Evolutionary conservation across 1,140 invertebrate species (phyloP), one percentile per base, ranked within the genome.

Genomic region (Bilobella aurantiaca): DNA sequence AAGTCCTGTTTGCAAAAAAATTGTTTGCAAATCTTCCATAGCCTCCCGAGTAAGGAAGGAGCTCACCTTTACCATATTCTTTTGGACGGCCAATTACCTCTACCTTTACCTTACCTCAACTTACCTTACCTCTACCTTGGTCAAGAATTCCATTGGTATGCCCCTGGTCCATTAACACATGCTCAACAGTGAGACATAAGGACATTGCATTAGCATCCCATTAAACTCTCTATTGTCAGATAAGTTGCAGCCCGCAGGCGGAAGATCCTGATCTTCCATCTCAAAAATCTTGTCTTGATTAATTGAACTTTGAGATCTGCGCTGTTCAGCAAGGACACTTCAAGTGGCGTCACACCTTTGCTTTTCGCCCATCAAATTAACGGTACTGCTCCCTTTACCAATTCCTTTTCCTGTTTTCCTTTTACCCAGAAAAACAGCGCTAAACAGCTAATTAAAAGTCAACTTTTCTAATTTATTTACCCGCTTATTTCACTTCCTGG

Each of bases 221-320:
- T 42, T 42, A 18, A 12, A 8, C 34, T 12, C 34, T 42, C 34
- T 42, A 12, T 8, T 42, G 18, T 42, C 34, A 18, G 34, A n/a
- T n/a, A n/a, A n/a, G n/a, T n/a, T n/a, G n/a, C n/a, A n/a, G n/a
- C n/a, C n/a, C n/a, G n/a, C n/a, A 18, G 34, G 34, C 8, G 34
- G 8, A 8, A 18, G 34, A 12, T 12, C 34, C 18, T 42, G 34
- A 42, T 42, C 34, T 42, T n/a, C 34, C 34, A 42, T 42, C 34
- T 8, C 23, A 18, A 23, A 53, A 53, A 53, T 23, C 49, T 53
- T 53, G 49, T 53, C 23, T 53, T 53, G 12, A 53, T 53, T 53
- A 53, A 53, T 53, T 53, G 49, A 53, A 53, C 49, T 53, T 23
- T 53, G 49, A 23, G 49, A n/a, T n/a, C n/a, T n/a, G n/a, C n/a